A percentile compares a stretch with the other conserved stretches of the same genome.
Evolutionary conservation across 2,888 invertebrate species (phyloP).

Genomic region (Euphydryas editha): DNA sequence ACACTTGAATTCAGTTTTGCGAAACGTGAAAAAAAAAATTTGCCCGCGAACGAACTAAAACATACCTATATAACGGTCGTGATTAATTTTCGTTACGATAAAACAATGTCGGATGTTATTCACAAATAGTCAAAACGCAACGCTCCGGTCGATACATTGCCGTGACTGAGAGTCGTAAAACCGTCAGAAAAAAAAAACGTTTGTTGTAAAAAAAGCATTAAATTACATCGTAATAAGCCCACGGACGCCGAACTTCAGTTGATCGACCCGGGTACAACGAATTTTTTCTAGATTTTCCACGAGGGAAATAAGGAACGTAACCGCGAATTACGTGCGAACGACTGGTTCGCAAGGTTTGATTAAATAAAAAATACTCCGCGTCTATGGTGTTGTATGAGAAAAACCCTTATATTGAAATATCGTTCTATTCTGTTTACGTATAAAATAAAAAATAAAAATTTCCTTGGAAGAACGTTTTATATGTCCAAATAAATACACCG

Average conservation of each 20-base stretch:
- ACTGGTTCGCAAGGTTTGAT: conserved; percentile 10
- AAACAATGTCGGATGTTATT: conserved; percentile 6
- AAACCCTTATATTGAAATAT: not conserved
- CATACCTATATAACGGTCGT: conserved; percentile 7
- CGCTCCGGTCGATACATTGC: conserved; percentile 71
- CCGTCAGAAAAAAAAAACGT: conserved; percentile 64
- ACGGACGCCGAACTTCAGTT: conserved; percentile 66
- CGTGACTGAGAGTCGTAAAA: conserved; percentile 79
- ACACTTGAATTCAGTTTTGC: not conserved
- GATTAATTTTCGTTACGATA: conserved; percentile 5
- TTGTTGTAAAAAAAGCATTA: conserved; percentile 74
- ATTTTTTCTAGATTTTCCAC: conserved; percentile 70
- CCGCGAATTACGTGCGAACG: conserved; percentile 25
- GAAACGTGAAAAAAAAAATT: not conserved
- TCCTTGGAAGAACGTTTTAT: too few species aligned
- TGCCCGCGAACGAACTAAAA: not conserved
- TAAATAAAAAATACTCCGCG: conserved; percentile 8
- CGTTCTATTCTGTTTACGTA: not conserved
- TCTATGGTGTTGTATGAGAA: not conserved
- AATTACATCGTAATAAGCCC: conserved; percentile 77
- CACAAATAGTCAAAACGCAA: conserved; percentile 36
- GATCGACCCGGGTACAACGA: conserved; percentile 68
- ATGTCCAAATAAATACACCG: too few species aligned
- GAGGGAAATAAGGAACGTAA: conserved; percentile 68
- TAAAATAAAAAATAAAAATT: too few species aligned